A percentile compares a stretch with the other conserved stretches of the same genome.
Evolutionary conservation across 2,888 invertebrate genomes (phyloP).

Genomic region (Drosophila paramelanica): DNA sequence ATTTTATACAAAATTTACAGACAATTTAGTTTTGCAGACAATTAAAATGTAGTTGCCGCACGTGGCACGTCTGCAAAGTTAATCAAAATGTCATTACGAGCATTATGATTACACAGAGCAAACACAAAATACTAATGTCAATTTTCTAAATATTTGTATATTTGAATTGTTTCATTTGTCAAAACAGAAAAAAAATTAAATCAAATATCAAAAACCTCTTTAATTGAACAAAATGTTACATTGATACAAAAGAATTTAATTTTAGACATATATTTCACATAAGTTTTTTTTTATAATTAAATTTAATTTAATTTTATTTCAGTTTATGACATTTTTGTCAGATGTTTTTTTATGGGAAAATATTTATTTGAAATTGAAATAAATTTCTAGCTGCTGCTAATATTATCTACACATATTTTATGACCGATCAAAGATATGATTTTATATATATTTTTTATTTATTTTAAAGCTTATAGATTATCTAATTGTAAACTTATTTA

Average conservation of each 20-base stretch:
- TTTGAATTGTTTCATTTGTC: background rate
- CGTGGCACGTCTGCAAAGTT: conserved; percentile 32
- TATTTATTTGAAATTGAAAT: too few relatives aligned
- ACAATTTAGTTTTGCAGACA: conserved; percentile 47
- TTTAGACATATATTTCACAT: too few relatives aligned
- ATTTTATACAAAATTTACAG: conserved; percentile 31
- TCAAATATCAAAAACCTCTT: background rate
- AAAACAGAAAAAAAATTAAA: conserved; percentile 6
- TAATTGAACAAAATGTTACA: background rate
- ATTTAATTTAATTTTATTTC: too few relatives aligned
- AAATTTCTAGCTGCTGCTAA: too few relatives aligned
- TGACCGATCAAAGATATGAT: too few relatives aligned
- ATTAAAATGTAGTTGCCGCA: conserved; percentile 45
- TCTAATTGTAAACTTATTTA: background rate
- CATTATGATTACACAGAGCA: conserved; percentile 21
- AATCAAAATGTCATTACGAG: conserved; percentile 33
- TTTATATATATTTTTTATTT: background rate
- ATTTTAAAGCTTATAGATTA: background rate
- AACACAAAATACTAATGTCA: background rate
- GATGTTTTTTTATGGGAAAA: too few relatives aligned
- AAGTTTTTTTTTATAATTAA: too few relatives aligned
- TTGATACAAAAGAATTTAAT: too few relatives aligned
- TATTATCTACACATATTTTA: too few relatives aligned
- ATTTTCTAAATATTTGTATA: background rate
- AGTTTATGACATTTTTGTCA: too few relatives aligned